Percentiles rank a stretch among this genome's conserved stretches.
phyloP scores from a whole-genome alignment of 1,140 invertebrate species.

The Zaprionus nigranus region DNA sequence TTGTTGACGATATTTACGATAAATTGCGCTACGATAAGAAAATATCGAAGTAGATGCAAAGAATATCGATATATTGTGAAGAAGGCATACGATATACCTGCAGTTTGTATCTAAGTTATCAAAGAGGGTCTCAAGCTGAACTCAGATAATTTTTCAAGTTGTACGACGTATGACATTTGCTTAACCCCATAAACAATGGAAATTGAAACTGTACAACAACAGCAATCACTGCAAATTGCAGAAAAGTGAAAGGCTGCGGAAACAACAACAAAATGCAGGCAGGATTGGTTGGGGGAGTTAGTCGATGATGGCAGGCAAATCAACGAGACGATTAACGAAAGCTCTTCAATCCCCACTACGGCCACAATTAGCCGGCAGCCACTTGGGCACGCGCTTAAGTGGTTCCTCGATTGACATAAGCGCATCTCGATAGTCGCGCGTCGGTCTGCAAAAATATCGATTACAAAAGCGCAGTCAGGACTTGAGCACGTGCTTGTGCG shows the following conservation, averaged over 20 bases:
- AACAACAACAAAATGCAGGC: neutral
- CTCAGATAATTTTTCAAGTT: neutral
- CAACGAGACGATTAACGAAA: constrained; percentile 14
- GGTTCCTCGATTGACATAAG: constrained; percentile 25
- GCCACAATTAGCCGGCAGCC: constrained; percentile 32
- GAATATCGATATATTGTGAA: too few relatives aligned
- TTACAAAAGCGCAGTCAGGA: constrained; percentile 41
- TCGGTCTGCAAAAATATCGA: constrained; percentile 18
- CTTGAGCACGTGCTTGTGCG: constrained; percentile 53
- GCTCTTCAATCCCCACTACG: constrained; percentile 26
- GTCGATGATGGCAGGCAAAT: neutral
- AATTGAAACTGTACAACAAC: neutral
- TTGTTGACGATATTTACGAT: neutral
- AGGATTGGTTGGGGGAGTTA: neutral
- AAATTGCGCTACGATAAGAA: too few relatives aligned
- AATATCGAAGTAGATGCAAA: too few relatives aligned
- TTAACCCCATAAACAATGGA: neutral
- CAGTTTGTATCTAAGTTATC: neutral
- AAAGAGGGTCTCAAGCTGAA: neutral
- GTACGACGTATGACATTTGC: too few relatives aligned
- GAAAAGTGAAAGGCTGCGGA: constrained; percentile 36
- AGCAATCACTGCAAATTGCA: too few relatives aligned
- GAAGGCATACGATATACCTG: too few relatives aligned
- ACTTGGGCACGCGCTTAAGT: constrained; percentile 41
- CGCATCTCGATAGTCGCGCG: constrained; percentile 14